Conservation (phyloP, 2,113 vertebrate species). For the Semnornis frantzii region DNA sequence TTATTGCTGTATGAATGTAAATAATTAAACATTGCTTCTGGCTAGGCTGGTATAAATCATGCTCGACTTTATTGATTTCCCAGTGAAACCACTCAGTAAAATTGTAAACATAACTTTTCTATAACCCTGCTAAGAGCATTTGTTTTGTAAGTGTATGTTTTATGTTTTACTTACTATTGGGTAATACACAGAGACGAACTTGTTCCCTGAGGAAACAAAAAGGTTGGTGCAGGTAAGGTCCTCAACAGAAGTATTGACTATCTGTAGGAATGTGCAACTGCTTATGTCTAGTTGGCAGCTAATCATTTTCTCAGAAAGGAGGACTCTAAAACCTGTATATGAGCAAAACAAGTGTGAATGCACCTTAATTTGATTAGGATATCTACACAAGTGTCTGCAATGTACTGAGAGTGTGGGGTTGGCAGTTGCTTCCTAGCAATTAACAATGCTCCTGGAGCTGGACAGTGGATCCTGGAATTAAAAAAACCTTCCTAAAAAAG, state of each 20-base stretch:
- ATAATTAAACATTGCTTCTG: background rate
- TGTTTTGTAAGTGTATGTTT: background rate
- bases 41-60: background rate
- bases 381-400: background rate
- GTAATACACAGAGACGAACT: background rate
- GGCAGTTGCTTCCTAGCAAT: slow-evolving; percentile 3
- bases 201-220: background rate
- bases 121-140: background rate
- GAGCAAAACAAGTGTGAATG: slow-evolving; percentile 73
- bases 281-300: background rate
- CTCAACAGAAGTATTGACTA: background rate
- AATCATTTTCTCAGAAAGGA: background rate
- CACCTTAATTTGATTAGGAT: background rate
- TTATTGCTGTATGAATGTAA: background rate
- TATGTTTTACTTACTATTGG: background rate
- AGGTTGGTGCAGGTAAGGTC: slow-evolving; percentile 56
- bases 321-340: slow-evolving; percentile 73
- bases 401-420: background rate
- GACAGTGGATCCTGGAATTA: background rate
- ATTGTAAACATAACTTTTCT: background rate
- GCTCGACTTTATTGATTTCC: background rate
- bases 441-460: slow-evolving; percentile 74
- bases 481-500: background rate
- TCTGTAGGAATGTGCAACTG: background rate
- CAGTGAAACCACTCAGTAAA: background rate